Percentiles rank a stretch among this genome's conserved stretches.
Conservation (phyloP, 2,113 vertebrate species). For the human region GRCh38 chr12:27301501-27302000, state of each 20-base stretch:
- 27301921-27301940: not conserved
- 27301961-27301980: slow-evolving; percentile 20
- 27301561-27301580: not conserved
- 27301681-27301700: not conserved
- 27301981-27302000: not conserved
- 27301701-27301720: not conserved
- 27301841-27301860: not conserved
- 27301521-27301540: too few species aligned
- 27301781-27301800: not conserved
- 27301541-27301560: too few species aligned
- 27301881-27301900: not conserved
- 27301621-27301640: not conserved
- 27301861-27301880: not conserved
- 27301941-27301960: not conserved
- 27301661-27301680: not conserved
- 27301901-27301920: not conserved
- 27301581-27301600: not conserved
- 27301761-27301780: not conserved
- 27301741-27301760: not conserved
- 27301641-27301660: not conserved
- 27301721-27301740: not conserved
- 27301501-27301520: too few species aligned
- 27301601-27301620: slow-evolving; percentile 25
- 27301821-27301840: not conserved
- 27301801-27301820: not conserved